Evolutionary conservation across 2,113 vertebrate genomes (phyloP).

Genomic region (Hippocampus zosterae): DNA sequence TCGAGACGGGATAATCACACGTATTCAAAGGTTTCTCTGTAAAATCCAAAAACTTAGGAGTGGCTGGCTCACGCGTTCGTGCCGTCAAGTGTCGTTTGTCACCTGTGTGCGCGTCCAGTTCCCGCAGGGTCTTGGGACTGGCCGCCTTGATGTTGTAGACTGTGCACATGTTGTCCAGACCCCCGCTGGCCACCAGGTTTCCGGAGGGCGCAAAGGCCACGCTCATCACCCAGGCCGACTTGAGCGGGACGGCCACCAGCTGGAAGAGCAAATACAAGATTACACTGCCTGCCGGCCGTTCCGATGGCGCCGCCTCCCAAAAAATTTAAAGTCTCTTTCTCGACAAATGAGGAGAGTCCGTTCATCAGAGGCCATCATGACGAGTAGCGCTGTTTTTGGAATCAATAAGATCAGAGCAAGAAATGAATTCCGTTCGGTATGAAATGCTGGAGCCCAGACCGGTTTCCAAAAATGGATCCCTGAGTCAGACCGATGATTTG

Average conservation of each 20-base stretch:
- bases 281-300: neutral
- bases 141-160: conserved; percentile 71
- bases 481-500: too few relatives aligned
- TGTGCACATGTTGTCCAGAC: conserved; percentile 76
- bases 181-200: conserved; percentile 74
- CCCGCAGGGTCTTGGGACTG: conserved; percentile 69
- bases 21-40: too few relatives aligned
- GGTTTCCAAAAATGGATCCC: too few relatives aligned
- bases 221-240: conserved; percentile 80
- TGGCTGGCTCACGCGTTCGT: neutral
- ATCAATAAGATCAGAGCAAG: too few relatives aligned
- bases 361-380: too few relatives aligned
- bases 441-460: too few relatives aligned
- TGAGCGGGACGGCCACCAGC: conserved; percentile 73
- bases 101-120: conserved; percentile 76
- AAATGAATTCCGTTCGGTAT: too few relatives aligned
- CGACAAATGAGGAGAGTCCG: neutral
- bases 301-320: too few relatives aligned
- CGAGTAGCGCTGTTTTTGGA: too few relatives aligned
- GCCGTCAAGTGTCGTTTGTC: neutral
- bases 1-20: too few relatives aligned
- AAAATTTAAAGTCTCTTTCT: neutral
- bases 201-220: conserved; percentile 74
- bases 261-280: conserved; percentile 20
- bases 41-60: too few relatives aligned